These are phyloP conservation scores for Reticulitermes lucifugus DNA, from an alignment of 2,888 invertebrate genomes.

Conservation along the genomic window DNA sequence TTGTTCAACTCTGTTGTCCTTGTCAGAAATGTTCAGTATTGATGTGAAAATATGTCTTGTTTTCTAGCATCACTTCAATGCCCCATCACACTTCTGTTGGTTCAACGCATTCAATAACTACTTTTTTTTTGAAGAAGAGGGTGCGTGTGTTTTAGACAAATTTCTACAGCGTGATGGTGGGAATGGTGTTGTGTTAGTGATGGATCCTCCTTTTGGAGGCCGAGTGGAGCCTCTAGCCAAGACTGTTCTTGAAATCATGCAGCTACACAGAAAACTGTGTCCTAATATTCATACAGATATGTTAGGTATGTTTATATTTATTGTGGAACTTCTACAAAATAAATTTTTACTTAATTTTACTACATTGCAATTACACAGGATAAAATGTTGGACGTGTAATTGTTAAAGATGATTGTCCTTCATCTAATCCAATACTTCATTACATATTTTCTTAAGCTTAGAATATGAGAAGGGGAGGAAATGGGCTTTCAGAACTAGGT, in stretches of 20 bases:
- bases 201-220: conserved; percentile 94
- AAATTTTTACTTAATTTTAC: too few species aligned
- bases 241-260: conserved; percentile 67
- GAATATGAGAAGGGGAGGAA: too few species aligned
- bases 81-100: conserved; percentile 73
- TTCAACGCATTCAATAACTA: conserved; percentile 94
- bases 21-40: too few species aligned
- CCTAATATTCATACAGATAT: conserved; percentile 12
- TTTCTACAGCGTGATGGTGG: conserved; percentile 60
- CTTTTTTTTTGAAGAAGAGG: conserved; percentile 72
- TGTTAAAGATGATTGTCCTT: not conserved
- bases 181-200: conserved; percentile 72
- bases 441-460: too few species aligned
- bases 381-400: too few species aligned
- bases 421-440: not conserved
- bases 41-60: not conserved
- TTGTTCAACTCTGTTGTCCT: too few species aligned
- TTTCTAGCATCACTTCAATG: conserved; percentile 62
- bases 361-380: too few species aligned
- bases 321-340: not conserved
- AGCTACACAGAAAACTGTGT: conserved; percentile 42
- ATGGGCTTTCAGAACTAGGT: too few species aligned
- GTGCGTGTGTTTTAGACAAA: conserved; percentile 53
- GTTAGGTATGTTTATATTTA: conserved; percentile 29
- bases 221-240: conserved; percentile 83